A percentile compares a stretch with the other conserved stretches of the same genome.
These are phyloP conservation scores for Phaethon lepturus DNA, from an alignment of 2,113 vertebrate genomes.

Conservation along the genomic window DNA sequence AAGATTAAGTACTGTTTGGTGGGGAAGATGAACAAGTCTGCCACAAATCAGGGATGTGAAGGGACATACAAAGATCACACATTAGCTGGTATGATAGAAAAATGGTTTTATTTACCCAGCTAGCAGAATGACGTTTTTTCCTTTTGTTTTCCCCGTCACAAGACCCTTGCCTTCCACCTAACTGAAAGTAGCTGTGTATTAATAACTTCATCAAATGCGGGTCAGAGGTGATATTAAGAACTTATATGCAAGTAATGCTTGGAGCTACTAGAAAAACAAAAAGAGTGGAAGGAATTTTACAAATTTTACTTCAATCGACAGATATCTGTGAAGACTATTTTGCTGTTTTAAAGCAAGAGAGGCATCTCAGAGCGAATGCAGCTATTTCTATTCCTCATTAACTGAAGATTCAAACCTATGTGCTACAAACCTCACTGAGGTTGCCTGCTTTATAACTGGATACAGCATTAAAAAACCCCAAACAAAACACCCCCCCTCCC, in stretches of 20 bases:
- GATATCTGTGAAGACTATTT: background rate
- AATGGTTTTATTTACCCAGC: background rate
- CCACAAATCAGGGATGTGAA: background rate
- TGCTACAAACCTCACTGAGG: background rate
- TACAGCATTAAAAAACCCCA: background rate
- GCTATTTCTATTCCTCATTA: background rate
- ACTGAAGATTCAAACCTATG: background rate
- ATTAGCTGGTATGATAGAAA: background rate
- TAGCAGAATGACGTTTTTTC: background rate
- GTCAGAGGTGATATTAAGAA: background rate
- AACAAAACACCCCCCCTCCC: background rate
- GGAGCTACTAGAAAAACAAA: background rate
- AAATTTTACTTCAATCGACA: background rate
- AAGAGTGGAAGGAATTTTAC: background rate
- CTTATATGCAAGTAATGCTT: background rate
- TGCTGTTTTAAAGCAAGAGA: background rate
- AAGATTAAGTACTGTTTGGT: background rate
- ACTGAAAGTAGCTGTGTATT: background rate
- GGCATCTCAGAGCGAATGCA: background rate
- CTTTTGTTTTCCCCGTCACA: background rate
- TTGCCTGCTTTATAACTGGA: background rate
- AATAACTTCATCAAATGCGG: background rate
- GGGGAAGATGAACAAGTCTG: background rate
- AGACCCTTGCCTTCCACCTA: background rate
- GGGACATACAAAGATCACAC: background rate